Evolutionary conservation across 2,113 vertebrate species (phyloP).

Genomic region (Shinisaurus crocodilurus): DNA sequence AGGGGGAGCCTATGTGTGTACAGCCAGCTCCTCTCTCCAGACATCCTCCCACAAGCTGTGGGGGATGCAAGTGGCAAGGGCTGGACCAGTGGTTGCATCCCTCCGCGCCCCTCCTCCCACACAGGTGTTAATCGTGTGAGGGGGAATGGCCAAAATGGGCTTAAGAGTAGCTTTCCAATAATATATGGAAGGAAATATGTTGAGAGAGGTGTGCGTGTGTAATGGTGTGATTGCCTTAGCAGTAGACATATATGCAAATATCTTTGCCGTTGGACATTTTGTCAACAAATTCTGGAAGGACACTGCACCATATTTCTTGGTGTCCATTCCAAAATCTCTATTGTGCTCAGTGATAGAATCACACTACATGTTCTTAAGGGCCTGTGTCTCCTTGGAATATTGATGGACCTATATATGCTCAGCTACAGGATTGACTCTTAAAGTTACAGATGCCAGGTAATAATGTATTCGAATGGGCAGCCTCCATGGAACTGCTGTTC

Average conservation of each 20-base stretch:
- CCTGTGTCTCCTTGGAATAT: not conserved
- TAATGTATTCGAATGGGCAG: not conserved
- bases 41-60: not conserved
- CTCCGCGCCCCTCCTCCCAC: too few relatives aligned
- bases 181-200: not conserved
- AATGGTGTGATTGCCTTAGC: not conserved
- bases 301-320: constrained; percentile 4
- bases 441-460: constrained; percentile 15
- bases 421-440: not conserved
- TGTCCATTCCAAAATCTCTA: not conserved
- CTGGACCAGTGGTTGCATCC: not conserved
- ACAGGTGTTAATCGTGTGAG: not conserved
- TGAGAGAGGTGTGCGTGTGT: not conserved
- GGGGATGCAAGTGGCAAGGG: too few relatives aligned
- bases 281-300: not conserved
- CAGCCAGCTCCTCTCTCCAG: not conserved
- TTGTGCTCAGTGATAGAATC: not conserved
- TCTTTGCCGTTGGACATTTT: not conserved
- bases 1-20: not conserved
- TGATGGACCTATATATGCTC: not conserved
- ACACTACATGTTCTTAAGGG: not conserved
- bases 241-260: not conserved
- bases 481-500: not conserved
- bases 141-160: not conserved
- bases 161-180: not conserved